A percentile compares a stretch with the other conserved stretches of the same genome.
Conservation (phyloP, 2,888 invertebrate species). For the Eucriotettix oculatus region DNA sequence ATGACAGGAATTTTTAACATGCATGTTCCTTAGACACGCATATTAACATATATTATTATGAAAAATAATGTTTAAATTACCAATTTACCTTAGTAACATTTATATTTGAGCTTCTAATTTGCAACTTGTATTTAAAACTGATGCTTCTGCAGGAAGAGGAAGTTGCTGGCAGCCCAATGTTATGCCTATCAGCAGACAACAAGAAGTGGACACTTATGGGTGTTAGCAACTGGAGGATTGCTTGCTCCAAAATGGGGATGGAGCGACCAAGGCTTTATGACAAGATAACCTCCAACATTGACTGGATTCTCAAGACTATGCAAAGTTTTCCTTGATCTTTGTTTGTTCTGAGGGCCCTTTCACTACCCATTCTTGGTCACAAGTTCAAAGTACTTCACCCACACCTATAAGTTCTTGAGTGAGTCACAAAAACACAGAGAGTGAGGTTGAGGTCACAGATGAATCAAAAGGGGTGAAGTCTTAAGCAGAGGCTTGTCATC, state of each 20-base stretch:
- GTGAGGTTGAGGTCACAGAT: too few species aligned
- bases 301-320: slow-evolving; percentile 70
- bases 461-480: too few species aligned
- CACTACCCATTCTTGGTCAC: too few species aligned
- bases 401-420: too few species aligned
- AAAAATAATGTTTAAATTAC: too few species aligned
- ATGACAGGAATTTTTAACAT: too few species aligned
- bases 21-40: too few species aligned
- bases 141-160: slow-evolving; percentile 55
- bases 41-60: not conserved
- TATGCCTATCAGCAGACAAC: slow-evolving; percentile 54
- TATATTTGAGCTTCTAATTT: not conserved
- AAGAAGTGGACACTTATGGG: slow-evolving; percentile 59
- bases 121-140: not conserved
- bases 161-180: slow-evolving; percentile 72
- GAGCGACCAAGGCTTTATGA: slow-evolving; percentile 71
- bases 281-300: slow-evolving; percentile 62
- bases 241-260: slow-evolving; percentile 59
- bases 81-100: not conserved
- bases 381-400: too few species aligned
- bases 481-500: too few species aligned
- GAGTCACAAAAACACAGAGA: too few species aligned
- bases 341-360: too few species aligned
- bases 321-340: slow-evolving; percentile 20
- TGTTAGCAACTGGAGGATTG: slow-evolving; percentile 72